A percentile compares a stretch with the other conserved stretches of the same genome.
Conservation (phyloP, 2,797 vertebrate genomes). For the Lemur catta region DNA sequence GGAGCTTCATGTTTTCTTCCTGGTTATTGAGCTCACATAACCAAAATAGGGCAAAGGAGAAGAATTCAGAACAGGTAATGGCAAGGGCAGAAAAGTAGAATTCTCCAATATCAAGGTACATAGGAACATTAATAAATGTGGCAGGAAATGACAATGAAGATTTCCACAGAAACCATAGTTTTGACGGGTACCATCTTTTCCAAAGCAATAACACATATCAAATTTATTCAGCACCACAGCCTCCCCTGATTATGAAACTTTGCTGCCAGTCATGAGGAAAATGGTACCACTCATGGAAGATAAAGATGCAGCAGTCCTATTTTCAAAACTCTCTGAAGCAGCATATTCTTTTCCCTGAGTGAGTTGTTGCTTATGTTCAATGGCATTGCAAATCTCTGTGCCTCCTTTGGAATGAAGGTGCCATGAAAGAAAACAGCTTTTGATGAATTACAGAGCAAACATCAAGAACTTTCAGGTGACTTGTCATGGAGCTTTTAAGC, state of each 20-base stretch:
- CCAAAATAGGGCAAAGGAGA: not conserved
- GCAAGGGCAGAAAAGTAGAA: not conserved
- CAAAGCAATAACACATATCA: not conserved
- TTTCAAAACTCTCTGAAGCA: not conserved
- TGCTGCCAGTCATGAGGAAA: not conserved
- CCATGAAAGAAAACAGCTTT: conserved; percentile 32
- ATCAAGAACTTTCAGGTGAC: not conserved
- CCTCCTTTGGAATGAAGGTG: not conserved
- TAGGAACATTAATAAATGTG: not conserved
- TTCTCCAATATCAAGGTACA: not conserved
- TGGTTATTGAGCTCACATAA: not conserved
- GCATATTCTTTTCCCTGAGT: not conserved
- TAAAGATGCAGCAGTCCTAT: not conserved
- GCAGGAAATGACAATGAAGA: not conserved
- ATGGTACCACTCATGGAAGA: not conserved
- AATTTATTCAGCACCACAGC: not conserved
- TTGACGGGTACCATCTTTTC: not conserved
- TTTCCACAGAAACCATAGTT: not conserved
- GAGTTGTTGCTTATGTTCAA: not conserved
- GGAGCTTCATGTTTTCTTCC: not conserved
- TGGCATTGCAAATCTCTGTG: not conserved
- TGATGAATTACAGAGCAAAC: conserved; percentile 28
- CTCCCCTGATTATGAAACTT: not conserved
- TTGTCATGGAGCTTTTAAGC: conserved; percentile 24
- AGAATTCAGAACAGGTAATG: not conserved